Percentiles rank a stretch among this genome's conserved stretches.
Conservation (phyloP, 2,113 vertebrate species). For the Pagrus major region DNA sequence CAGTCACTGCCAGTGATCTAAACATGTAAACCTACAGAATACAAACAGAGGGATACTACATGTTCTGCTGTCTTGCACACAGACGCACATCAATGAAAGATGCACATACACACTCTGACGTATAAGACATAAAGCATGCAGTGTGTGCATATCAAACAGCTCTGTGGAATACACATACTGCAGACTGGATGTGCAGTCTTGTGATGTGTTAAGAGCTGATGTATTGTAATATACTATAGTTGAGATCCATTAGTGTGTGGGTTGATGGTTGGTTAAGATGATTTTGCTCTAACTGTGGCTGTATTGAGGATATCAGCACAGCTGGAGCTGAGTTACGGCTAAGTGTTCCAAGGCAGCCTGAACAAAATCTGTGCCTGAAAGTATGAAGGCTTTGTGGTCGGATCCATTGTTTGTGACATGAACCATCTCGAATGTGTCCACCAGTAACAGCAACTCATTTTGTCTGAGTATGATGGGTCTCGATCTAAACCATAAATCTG, state of each 20-base stretch:
- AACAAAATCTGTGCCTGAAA: background rate
- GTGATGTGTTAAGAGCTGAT: background rate
- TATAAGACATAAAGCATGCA: background rate
- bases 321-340: background rate
- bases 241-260: slow-evolving; percentile 17
- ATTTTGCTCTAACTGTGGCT: background rate
- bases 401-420: background rate
- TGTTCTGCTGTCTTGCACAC: background rate
- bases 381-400: background rate
- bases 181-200: background rate
- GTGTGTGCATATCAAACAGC: background rate
- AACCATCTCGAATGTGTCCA: background rate
- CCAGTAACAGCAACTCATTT: background rate
- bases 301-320: background rate
- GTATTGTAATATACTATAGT: background rate
- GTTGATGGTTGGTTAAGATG: slow-evolving; percentile 14
- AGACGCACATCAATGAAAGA: background rate
- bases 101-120: slow-evolving; percentile 1
- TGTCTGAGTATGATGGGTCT: background rate
- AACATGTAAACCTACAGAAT: background rate
- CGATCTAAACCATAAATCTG: background rate
- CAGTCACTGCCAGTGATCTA: background rate
- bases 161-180: background rate
- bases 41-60: background rate
- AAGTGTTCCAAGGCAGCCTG: background rate